phyloP scores from a whole-genome alignment of 1,140 invertebrate species.

The Papilio helenus region DNA sequence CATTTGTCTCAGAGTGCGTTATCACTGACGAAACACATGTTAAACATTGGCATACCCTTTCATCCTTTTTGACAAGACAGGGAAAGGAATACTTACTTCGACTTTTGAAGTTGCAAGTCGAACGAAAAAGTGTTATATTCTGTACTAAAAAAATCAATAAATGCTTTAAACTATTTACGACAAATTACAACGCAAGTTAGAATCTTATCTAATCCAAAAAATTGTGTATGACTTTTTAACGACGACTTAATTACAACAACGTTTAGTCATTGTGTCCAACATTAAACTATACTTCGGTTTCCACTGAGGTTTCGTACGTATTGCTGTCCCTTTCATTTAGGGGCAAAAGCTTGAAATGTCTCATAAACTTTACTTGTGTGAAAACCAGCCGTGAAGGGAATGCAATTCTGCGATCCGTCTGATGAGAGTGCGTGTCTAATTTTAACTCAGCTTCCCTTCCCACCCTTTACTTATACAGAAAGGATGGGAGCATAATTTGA shows the following conservation, averaged over 20 bases:
- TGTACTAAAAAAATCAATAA: neutral
- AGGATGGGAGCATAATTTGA: too few relatives aligned
- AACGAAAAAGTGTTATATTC: neutral
- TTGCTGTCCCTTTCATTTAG: neutral
- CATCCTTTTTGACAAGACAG: neutral
- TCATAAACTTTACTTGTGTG: too few relatives aligned
- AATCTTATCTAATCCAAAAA: neutral
- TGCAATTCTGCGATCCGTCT: too few relatives aligned
- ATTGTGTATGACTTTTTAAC: neutral
- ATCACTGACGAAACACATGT: neutral
- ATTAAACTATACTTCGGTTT: too few relatives aligned
- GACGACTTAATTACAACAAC: neutral
- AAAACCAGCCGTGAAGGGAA: too few relatives aligned
- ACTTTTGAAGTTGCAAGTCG: too few relatives aligned
- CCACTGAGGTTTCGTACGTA: too few relatives aligned
- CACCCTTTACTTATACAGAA: too few relatives aligned
- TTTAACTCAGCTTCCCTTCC: too few relatives aligned
- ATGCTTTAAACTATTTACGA: neutral
- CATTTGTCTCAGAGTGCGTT: neutral
- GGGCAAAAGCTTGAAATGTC: neutral
- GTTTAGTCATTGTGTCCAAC: neutral
- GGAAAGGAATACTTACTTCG: too few relatives aligned
- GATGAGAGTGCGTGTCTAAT: too few relatives aligned
- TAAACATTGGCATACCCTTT: neutral
- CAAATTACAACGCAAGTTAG: neutral